Evolutionary conservation across 2,797 vertebrate species (phyloP).

Genomic region (Chaetophractus vellerosus): DNA sequence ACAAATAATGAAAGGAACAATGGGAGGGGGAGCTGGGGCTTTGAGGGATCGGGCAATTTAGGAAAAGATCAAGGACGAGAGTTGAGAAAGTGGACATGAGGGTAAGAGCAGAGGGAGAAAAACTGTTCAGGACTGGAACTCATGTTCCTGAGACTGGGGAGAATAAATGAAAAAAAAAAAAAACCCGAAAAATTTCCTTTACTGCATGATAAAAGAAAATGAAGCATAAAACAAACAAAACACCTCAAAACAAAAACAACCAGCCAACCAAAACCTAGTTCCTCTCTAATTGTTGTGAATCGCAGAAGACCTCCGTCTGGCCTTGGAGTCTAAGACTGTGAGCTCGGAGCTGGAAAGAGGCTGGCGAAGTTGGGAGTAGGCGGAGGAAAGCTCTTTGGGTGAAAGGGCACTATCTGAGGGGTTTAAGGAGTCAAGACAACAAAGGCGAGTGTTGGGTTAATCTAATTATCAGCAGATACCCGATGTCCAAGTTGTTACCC

Average conservation of each 20-base stretch:
- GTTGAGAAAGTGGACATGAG: not conserved
- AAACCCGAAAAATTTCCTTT: not conserved
- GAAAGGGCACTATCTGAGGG: not conserved
- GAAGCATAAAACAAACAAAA: not conserved
- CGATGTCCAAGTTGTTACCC: conserved; percentile 70
- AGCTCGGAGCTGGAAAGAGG: not conserved
- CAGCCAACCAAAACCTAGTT: not conserved
- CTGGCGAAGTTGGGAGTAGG: not conserved
- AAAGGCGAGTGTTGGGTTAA: conserved; percentile 59
- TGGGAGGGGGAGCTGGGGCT: conserved; percentile 9
- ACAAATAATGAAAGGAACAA: conserved; percentile 76
- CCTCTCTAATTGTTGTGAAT: not conserved
- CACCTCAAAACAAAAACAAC: not conserved
- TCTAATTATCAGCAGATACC: conserved; percentile 53
- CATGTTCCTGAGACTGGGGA: not conserved
- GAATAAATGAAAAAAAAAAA: not conserved
- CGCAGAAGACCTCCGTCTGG: not conserved
- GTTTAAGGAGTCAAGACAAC: not conserved
- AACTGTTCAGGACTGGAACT: not conserved
- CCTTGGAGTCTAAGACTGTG: not conserved
- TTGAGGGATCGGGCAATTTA: not conserved
- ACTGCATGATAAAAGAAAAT: conserved; percentile 11
- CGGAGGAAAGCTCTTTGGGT: not conserved
- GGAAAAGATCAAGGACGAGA: not conserved
- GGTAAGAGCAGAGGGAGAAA: not conserved